Base-by-base conservation (phyloP, 2,888 invertebrate genomes). In the Priapulus caudatus region DNA sequence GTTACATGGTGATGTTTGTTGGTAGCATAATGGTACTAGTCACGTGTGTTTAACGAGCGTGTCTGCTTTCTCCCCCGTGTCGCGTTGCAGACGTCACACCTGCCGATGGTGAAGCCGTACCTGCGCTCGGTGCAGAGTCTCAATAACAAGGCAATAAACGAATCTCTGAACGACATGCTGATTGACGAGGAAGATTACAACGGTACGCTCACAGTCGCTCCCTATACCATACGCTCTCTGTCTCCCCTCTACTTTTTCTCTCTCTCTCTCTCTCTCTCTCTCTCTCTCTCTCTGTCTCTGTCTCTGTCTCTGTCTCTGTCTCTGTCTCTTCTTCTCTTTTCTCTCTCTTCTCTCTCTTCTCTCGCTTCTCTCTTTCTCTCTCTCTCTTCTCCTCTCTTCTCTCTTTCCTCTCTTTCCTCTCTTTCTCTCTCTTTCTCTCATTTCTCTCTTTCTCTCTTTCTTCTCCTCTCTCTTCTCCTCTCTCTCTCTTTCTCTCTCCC, bases 151-250 rank as follows among this genome's bases (percentile, higher is more conserved):
- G 92, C 98, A 0, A 93, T 99, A 61, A 99, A 99, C 67, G 98
- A 99, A 73, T 95, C 98, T 0, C 79, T 99, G 52, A 99, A 99
- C 72, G 86, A 86, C 20, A 75, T 98, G 59, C 78, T 97, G 20
- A 95, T 97, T 60, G 91, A 93, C 64, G 98, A 99, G 73, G 97
- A 97, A 72, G 97, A 97, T 70, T 91, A 89, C 67, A 87, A 87
- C 75, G 56, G 33, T 33, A 33, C 10, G 33, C 45, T 45, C 45
- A 10, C 15, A 10, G 10, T 45, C 18, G n/a, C 45, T 10, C 45
- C 45, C 45, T 16, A n/a, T 16, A n/a, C 18, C 10, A n/a, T 18
- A 5, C 45, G n/a, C 10, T 16, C 45, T 18, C 45, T 45, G 10
- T 10, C 10, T 45, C 45, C 10, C 15, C 15, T 10, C 45, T 45